Conservation (phyloP, 2,113 vertebrate species). For the Osmerus mordax region DNA sequence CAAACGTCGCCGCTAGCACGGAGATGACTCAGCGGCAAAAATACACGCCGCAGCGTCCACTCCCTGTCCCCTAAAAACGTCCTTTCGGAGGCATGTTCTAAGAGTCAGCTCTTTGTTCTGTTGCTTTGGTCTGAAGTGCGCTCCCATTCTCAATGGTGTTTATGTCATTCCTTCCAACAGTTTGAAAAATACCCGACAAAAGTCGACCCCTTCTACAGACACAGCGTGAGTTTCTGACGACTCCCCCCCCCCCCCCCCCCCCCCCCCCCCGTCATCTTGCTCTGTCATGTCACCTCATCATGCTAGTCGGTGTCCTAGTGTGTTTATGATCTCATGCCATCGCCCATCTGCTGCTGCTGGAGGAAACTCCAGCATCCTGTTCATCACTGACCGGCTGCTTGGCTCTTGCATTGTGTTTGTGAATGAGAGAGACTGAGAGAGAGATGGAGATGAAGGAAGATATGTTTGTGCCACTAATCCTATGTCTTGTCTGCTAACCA, state of each 20-base stretch:
- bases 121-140: constrained; percentile 21
- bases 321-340: too few species aligned
- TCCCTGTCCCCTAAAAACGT: too few species aligned
- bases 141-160: constrained; percentile 72
- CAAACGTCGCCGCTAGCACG: not conserved
- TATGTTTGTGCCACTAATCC: constrained; percentile 1
- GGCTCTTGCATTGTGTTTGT: too few species aligned
- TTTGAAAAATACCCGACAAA: constrained; percentile 99
- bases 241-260: not conserved
- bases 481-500: constrained; percentile 19
- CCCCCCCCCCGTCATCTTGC: not conserved
- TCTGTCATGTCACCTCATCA: too few species aligned
- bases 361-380: too few species aligned
- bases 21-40: not conserved
- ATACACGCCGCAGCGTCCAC: too few species aligned
- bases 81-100: constrained; percentile 17
- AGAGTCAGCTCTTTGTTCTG: constrained; percentile 7
- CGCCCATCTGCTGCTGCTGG: too few species aligned
- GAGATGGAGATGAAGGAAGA: too few species aligned
- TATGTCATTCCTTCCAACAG: constrained; percentile 89
- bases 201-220: constrained; percentile 99
- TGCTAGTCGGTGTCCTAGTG: too few species aligned
- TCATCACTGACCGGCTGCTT: too few species aligned
- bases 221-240: constrained; percentile 88
- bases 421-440: too few species aligned